Percentiles rank a stretch among this genome's conserved stretches.
These are phyloP conservation scores for Drosophila parvula DNA, from an alignment of 1,140 invertebrate species.

Conservation along the genomic window DNA sequence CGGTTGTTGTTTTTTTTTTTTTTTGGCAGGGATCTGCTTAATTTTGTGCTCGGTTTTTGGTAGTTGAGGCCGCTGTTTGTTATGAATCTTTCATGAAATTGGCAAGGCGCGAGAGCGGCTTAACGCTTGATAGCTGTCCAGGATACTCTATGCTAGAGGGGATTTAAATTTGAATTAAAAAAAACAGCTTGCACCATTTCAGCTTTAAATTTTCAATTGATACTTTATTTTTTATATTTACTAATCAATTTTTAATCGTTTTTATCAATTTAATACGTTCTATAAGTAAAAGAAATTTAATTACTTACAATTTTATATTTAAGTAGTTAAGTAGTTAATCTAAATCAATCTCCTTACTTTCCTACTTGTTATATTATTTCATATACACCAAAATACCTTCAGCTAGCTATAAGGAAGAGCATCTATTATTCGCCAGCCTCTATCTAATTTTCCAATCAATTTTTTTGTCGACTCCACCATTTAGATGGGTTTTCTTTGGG, in stretches of 20 bases:
- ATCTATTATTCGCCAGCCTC: constrained; percentile 13
- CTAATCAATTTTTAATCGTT: no score
- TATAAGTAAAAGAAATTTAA: no score
- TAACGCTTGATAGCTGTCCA: background rate
- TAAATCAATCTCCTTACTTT: background rate
- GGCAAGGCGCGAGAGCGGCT: constrained; percentile 14
- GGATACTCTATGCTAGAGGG: background rate
- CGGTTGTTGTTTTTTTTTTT: background rate
- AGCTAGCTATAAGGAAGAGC: background rate
- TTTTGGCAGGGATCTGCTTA: constrained; percentile 28
- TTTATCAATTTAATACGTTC: no score
- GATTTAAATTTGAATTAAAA: background rate
- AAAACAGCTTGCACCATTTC: no score
- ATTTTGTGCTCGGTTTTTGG: constrained; percentile 40
- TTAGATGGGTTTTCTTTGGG: constrained; percentile 30
- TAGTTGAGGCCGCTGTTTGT: constrained; percentile 31
- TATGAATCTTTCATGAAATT: constrained; percentile 68
- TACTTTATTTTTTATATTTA: no score
- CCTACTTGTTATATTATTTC: background rate
- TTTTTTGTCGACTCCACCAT: constrained; percentile 30
- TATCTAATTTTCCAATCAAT: background rate
- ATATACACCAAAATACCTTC: no score
- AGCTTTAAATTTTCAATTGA: no score
- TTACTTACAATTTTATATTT: no score
- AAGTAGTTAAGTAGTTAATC: no score